A percentile compares a stretch with the other conserved stretches of the same genome.
These are phyloP conservation scores for Schrankia costaestrigalis DNA, from an alignment of 2,888 invertebrate species.

Conservation along the genomic window DNA sequence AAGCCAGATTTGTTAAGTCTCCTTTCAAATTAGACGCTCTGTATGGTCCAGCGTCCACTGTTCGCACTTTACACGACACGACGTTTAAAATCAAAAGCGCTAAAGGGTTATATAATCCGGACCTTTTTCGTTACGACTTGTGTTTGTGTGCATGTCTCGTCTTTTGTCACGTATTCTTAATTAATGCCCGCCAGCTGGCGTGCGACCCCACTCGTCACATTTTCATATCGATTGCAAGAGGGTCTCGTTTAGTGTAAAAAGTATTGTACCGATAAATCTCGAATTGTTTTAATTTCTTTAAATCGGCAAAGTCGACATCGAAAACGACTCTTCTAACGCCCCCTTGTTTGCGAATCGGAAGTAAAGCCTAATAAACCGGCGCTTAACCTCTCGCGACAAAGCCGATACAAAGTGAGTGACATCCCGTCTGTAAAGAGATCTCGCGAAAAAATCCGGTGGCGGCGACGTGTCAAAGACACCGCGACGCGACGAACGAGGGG, in stretches of 20 bases:
- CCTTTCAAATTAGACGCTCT: slow-evolving; percentile 76
- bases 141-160: slow-evolving; percentile 77
- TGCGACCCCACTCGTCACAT: slow-evolving; percentile 71
- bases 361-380: slow-evolving; percentile 77
- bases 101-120: slow-evolving; percentile 78
- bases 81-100: slow-evolving; percentile 79
- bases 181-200: slow-evolving; percentile 72
- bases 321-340: slow-evolving; percentile 56
- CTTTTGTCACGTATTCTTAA: slow-evolving; percentile 82
- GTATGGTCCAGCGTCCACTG: slow-evolving; percentile 42
- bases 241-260: slow-evolving; percentile 45
- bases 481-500: slow-evolving; percentile 64
- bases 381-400: slow-evolving; percentile 78
- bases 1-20: slow-evolving; percentile 78
- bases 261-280: slow-evolving; percentile 53
- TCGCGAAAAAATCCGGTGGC: slow-evolving; percentile 74
- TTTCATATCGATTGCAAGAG: slow-evolving; percentile 70
- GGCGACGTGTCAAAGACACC: slow-evolving; percentile 80
- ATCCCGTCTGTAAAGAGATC: slow-evolving; percentile 73
- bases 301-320: slow-evolving; percentile 45
- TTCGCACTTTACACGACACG: slow-evolving; percentile 73
- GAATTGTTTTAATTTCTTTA: slow-evolving; percentile 43
- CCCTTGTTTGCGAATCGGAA: slow-evolving; percentile 75
- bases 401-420: slow-evolving; percentile 80
- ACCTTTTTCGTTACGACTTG: slow-evolving; percentile 74